Base-by-base conservation (phyloP, 2,113 vertebrate species). In the Epinephelus moara region DNA sequence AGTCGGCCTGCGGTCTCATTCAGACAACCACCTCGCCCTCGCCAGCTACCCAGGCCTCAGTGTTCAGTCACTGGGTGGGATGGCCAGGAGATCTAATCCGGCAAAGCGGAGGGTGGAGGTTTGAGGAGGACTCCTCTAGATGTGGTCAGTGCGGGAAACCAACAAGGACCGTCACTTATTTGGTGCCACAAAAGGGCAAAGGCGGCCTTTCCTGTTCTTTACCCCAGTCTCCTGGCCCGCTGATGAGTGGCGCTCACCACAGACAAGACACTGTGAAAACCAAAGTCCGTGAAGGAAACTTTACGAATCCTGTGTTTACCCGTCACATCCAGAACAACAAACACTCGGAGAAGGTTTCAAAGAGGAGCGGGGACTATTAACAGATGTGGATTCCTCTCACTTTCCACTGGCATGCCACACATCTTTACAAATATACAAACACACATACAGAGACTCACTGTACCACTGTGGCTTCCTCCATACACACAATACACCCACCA, bases 41-140 rank as follows among this genome's bases (percentile, higher is more conserved):
- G 82, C 88, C 92, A 90, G 88, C 81, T 82, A 50, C 80, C 92
- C 78, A 45, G 85, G 89, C 90, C 85, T 83, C 88, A 79, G 75
- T 33, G 80, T 80, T 78, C 89, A 90, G 93, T 89, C 90, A 80
- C 92, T 94, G 94, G 94, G 94, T 94, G 93, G 93, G 93, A 92
- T 92, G 92, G 90, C 89, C 85, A 85, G 74, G 67, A 85, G 83
- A 86, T 78, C 86, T 88, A 88, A 91, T 84, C 89, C 71, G 66
- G 86, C 88, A 82, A 70, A 85, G 87, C 75, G 3, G 66, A 89
- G 91, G 93, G 78, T 75, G 85, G 90, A 87, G 91, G 82, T 89
- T 89, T 88, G 75, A 75, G 76, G 78, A 78, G 75, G 66, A 66
- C 85, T 75, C 66, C 72, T 63, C 85, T 84, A 91, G 92, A 94